A percentile compares a stretch with the other conserved stretches of the same genome.
These are phyloP conservation scores for Mesitornis unicolor DNA, from an alignment of 2,113 vertebrate genomes.

Conservation along the genomic window DNA sequence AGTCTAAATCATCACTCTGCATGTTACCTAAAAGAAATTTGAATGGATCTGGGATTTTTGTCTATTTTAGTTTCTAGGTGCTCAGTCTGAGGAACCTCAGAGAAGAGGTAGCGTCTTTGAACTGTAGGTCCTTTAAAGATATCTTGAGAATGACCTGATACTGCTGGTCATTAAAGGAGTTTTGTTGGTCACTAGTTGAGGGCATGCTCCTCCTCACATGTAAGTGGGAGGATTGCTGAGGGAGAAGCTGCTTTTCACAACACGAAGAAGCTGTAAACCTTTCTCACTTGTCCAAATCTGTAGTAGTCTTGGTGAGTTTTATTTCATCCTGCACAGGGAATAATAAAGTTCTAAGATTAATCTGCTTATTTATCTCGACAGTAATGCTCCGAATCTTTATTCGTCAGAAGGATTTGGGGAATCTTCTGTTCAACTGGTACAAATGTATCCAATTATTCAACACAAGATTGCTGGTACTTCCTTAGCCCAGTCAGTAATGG, in stretches of 20 bases:
- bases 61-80: not conserved
- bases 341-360: not conserved
- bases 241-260: not conserved
- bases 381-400: not conserved
- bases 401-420: not conserved
- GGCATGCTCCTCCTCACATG: not conserved
- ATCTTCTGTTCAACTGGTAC: not conserved
- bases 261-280: not conserved
- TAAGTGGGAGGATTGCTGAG: not conserved
- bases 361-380: not conserved
- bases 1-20: not conserved
- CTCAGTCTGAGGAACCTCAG: not conserved
- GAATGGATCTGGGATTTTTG: not conserved
- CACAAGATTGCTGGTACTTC: not conserved
- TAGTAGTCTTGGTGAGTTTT: not conserved
- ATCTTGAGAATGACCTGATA: not conserved
- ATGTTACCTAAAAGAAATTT: not conserved
- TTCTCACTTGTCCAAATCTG: not conserved
- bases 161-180: not conserved
- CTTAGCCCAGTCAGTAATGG: accelerated
- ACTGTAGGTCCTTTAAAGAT: not conserved
- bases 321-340: not conserved
- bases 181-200: not conserved
- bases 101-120: not conserved
- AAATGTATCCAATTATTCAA: not conserved